Percentiles rank a stretch among this genome's conserved stretches.
These are phyloP conservation scores for Condylura cristata DNA, from an alignment of 2,113 vertebrate genomes.

Conservation along the genomic window DNA sequence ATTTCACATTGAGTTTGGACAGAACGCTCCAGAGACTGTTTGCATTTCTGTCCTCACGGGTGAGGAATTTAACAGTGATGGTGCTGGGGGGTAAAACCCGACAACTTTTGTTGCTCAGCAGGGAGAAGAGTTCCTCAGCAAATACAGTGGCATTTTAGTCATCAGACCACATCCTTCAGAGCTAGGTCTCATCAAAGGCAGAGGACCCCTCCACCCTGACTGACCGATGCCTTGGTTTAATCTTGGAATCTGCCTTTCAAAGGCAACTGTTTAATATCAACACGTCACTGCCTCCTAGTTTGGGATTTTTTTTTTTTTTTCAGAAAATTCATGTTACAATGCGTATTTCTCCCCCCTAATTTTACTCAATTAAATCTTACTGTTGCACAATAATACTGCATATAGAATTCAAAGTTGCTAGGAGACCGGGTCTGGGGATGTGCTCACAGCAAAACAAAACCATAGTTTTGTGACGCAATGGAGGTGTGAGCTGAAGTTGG, in stretches of 20 bases:
- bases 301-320: background rate
- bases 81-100: background rate
- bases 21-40: background rate
- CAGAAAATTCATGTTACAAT: background rate
- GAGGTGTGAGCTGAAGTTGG: background rate
- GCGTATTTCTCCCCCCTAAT: background rate
- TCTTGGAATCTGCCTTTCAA: background rate
- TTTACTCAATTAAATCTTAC: background rate
- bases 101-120: background rate
- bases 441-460: too few species aligned
- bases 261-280: background rate
- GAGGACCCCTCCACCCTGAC: background rate
- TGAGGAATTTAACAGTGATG: conserved; percentile 11
- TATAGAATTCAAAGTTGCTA: background rate
- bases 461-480: background rate
- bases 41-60: background rate
- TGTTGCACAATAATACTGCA: background rate
- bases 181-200: background rate
- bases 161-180: background rate
- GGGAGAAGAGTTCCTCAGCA: background rate
- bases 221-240: conserved; percentile 52
- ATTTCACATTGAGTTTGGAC: background rate
- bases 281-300: background rate
- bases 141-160: background rate
- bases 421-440: background rate